Conservation (phyloP, 1,140 invertebrate genomes). For the Habropoda laboriosa region DNA sequence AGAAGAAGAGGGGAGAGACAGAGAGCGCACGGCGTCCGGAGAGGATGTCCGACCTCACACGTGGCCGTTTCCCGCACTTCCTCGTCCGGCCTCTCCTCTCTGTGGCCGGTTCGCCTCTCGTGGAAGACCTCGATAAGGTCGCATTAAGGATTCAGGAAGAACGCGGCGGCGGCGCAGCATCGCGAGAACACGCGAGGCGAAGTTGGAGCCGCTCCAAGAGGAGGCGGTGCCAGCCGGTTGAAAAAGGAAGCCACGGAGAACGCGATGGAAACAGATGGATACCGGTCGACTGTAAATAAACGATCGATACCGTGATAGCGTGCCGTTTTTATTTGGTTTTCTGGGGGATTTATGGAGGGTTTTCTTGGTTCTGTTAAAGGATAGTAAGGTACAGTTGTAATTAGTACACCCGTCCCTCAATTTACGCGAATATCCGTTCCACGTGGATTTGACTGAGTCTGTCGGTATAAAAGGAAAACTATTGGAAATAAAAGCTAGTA, state of each 20-base stretch:
- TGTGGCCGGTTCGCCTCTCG: slow-evolving; percentile 9
- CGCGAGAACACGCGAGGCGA: slow-evolving; percentile 16
- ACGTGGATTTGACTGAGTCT: too few relatives aligned
- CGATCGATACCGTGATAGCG: slow-evolving; percentile 5
- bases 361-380: too few relatives aligned
- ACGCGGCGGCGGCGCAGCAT: slow-evolving; percentile 5
- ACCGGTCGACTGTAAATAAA: slow-evolving; percentile 22
- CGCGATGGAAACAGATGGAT: slow-evolving; percentile 34
- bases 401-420: too few relatives aligned
- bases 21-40: neutral
- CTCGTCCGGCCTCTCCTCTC: slow-evolving; percentile 19
- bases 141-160: slow-evolving; percentile 52
- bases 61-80: slow-evolving; percentile 22
- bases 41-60: neutral
- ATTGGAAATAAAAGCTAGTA: too few relatives aligned
- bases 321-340: neutral
- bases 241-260: slow-evolving; percentile 5
- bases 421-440: too few relatives aligned
- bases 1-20: neutral
- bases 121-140: slow-evolving; percentile 45
- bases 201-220: slow-evolving; percentile 46
- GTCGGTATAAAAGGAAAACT: too few relatives aligned
- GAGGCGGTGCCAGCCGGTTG: slow-evolving; percentile 11
- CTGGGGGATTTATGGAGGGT: too few relatives aligned
- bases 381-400: too few relatives aligned